Conservation (phyloP, 2,888 invertebrate genomes). For the Lasioglossum zephyrum region DNA sequence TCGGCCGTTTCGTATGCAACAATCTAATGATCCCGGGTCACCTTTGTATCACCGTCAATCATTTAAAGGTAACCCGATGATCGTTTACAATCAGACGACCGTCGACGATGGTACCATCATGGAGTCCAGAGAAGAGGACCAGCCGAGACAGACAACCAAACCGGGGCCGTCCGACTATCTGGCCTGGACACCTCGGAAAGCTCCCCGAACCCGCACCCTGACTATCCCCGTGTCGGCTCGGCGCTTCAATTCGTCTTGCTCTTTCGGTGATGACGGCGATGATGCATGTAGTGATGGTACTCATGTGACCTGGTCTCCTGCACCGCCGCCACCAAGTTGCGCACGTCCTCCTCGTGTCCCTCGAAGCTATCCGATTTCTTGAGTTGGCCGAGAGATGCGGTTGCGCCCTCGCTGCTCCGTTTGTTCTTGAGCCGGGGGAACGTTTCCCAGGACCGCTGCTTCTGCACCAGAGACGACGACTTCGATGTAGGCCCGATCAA, state of each 20-base stretch:
- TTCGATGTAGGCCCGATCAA: conserved; percentile 83
- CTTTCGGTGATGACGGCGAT: conserved; percentile 82
- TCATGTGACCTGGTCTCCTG: conserved; percentile 87
- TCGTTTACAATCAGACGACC: neutral
- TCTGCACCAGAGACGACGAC: conserved; percentile 85
- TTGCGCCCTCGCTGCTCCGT: conserved; percentile 68
- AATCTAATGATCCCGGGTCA: neutral
- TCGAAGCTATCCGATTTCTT: conserved; percentile 89
- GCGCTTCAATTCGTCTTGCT: conserved; percentile 81
- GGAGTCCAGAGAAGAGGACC: neutral
- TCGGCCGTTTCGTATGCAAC: neutral
- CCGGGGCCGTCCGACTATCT: conserved; percentile 17
- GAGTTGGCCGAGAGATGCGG: conserved; percentile 81
- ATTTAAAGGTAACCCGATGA: neutral
- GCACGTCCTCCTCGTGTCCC: conserved; percentile 89
- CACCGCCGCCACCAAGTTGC: conserved; percentile 88
- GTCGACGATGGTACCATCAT: neutral
- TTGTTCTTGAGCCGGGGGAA: conserved; percentile 86
- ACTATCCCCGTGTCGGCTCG: conserved; percentile 1
- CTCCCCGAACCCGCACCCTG: conserved; percentile 19
- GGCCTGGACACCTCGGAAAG: conserved; percentile 28
- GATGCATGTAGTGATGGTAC: conserved; percentile 80
- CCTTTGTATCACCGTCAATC: neutral
- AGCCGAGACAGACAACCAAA: neutral
- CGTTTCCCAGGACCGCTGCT: conserved; percentile 88